These are phyloP conservation scores for Parauchenoglanis ngamensis DNA, from an alignment of 2,797 vertebrate species.

Conservation along the genomic window DNA sequence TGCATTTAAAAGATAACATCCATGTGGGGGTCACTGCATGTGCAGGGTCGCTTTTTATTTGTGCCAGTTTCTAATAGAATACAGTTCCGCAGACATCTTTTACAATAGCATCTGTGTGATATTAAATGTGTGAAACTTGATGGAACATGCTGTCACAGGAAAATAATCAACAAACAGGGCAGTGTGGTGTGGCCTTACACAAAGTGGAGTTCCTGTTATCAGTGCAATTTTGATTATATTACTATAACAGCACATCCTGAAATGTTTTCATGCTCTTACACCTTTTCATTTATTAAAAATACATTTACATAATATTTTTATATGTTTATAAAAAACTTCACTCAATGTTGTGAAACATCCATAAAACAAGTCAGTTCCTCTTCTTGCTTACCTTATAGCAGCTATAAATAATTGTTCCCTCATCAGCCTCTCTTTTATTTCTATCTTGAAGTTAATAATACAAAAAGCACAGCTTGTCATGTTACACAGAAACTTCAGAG, in stretches of 20 bases:
- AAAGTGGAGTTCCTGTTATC: background rate
- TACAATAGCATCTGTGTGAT: background rate
- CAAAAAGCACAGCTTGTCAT: background rate
- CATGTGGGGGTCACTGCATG: background rate
- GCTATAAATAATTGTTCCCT: background rate
- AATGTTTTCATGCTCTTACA: background rate
- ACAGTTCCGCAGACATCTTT: background rate
- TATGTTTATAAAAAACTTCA: background rate
- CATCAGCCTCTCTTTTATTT: background rate
- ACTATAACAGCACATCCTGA: too few relatives aligned
- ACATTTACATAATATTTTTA: background rate
- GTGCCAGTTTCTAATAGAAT: slow-evolving; percentile 10
- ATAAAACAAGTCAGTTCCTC: background rate
- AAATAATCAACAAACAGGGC: background rate
- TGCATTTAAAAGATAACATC: slow-evolving; percentile 25
- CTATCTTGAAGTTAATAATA: background rate
- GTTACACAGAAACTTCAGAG: background rate
- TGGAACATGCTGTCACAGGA: background rate
- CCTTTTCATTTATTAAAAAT: background rate
- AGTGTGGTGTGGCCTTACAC: background rate
- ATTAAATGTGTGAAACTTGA: background rate
- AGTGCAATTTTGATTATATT: background rate
- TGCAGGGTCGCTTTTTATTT: slow-evolving; percentile 20
- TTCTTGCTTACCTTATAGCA: background rate
- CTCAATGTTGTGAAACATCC: background rate